Evolutionary conservation across 2,113 vertebrate genomes (phyloP), one percentile per base, ranked within the genome.

Genomic region (Spizaetus ornatus): DNA sequence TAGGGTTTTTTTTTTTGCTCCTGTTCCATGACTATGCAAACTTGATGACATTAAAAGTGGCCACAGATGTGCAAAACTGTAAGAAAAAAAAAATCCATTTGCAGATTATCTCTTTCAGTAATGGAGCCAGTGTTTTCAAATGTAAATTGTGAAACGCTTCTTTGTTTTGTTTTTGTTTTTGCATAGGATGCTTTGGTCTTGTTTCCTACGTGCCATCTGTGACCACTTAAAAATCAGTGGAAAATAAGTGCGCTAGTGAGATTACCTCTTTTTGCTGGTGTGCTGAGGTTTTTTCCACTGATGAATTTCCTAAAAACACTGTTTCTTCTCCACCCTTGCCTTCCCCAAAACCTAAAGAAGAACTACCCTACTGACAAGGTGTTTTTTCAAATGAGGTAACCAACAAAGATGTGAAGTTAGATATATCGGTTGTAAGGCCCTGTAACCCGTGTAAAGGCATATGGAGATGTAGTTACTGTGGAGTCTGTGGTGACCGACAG

Each of bases 391-490:
- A 95, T 97, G 98, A 98, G 98, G 97, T 98, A 97, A 97, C 96
- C 96, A 91, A 79, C 93, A 58, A 82, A 73, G 95, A 72, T 81
- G 62, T 90, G 90, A 93, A 95, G 92, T 98, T 98, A 99, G 62
- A 99, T 98, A 89, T 99, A 99, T 87, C 98, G 97, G 98, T 98
- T 99, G 98, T 99, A 99, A 98, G 99, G 99, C 98, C 99, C 99
- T 59, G 99, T 99, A 98, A 99, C 99, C 98, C 99, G 99, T 82
- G 99, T 99, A 97, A 99, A 99, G 98, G 99, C 99, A 91, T 99
- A 99, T 45, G 99, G 99, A 96, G 99, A 97, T 87, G 99, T 99
- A 88, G 98, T 99, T 74, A 99, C 98, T 19, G 98, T 99, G 90
- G 99, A 99, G 98, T 99, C 99, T n/a, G 99, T 99, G 98, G 99